Evolutionary conservation across 2,888 invertebrate genomes (phyloP).

Genomic region (Eupithecia centaureata): DNA sequence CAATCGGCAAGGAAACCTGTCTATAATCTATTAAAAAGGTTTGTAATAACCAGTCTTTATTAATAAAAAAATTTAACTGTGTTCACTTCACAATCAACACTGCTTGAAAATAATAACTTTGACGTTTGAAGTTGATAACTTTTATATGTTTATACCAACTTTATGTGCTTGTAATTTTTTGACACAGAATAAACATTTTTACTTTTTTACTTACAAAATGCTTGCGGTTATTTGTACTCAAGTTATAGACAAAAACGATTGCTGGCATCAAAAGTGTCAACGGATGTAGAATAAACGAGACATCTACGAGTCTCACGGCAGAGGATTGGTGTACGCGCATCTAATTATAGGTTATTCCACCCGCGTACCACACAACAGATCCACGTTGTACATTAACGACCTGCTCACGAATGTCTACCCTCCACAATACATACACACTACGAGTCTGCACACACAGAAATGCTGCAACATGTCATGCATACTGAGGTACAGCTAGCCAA

Average conservation of each 20-base stretch:
- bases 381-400: constrained; percentile 77
- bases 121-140: too few species aligned
- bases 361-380: constrained; percentile 76
- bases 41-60: background rate
- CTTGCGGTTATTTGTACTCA: constrained; percentile 21
- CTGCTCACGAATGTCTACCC: constrained; percentile 73
- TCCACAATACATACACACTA: constrained; percentile 56
- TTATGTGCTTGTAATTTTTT: too few species aligned
- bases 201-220: too few species aligned
- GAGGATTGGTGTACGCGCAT: constrained; percentile 77
- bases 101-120: too few species aligned
- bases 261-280: constrained; percentile 58
- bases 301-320: constrained; percentile 68
- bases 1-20: background rate
- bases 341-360: constrained; percentile 83
- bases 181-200: too few species aligned
- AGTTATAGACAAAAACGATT: constrained; percentile 44
- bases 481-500: constrained; percentile 53
- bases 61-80: background rate
- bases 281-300: constrained; percentile 69
- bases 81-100: background rate
- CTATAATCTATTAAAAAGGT: background rate
- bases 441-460: constrained; percentile 56
- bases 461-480: constrained; percentile 67
- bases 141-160: too few species aligned